Conservation (phyloP, 2,797 vertebrate species). For the Pseudochromis fuscus region DNA sequence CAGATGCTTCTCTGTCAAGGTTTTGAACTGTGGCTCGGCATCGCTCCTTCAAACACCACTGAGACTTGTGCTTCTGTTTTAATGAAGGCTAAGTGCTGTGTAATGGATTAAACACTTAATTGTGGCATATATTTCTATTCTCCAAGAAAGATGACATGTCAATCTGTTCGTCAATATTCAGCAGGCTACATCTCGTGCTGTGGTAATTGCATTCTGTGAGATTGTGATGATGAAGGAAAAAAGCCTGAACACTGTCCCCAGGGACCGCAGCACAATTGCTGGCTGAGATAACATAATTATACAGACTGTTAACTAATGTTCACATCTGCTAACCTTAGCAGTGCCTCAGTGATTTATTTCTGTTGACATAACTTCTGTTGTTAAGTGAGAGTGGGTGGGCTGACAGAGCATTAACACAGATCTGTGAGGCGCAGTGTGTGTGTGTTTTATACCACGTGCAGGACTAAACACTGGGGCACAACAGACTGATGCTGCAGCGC, state of each 20-base stretch:
- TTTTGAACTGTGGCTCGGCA: conserved; percentile 30
- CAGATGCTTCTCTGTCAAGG: conserved; percentile 36
- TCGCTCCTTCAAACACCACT: conserved; percentile 17
- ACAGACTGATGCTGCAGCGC: conserved; percentile 1
- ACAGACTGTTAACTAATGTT: conserved; percentile 71
- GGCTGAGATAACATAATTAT: conserved; percentile 68
- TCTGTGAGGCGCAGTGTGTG: conserved; percentile 4
- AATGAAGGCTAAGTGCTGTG: conserved; percentile 40
- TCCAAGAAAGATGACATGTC: conserved; percentile 32
- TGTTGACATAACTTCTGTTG: conserved; percentile 55
- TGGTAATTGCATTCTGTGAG: conserved; percentile 51
- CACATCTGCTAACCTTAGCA: conserved; percentile 68
- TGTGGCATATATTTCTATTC: conserved; percentile 27
- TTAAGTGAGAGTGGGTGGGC: conserved; percentile 14
- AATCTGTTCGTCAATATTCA: conserved; percentile 48
- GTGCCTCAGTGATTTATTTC: conserved; percentile 38
- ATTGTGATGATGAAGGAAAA: conserved; percentile 56
- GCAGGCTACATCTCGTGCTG: conserved; percentile 23
- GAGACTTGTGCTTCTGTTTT: conserved; percentile 43
- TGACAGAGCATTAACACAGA: conserved; percentile 26
- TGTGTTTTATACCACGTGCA: not conserved
- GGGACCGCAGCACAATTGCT: conserved; percentile 53
- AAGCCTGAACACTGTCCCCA: conserved; percentile 24
- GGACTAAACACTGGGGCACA: not conserved
- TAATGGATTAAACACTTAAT: conserved; percentile 40